Conservation (phyloP, 2,113 vertebrate species). For the Corythaixoides concolor region DNA sequence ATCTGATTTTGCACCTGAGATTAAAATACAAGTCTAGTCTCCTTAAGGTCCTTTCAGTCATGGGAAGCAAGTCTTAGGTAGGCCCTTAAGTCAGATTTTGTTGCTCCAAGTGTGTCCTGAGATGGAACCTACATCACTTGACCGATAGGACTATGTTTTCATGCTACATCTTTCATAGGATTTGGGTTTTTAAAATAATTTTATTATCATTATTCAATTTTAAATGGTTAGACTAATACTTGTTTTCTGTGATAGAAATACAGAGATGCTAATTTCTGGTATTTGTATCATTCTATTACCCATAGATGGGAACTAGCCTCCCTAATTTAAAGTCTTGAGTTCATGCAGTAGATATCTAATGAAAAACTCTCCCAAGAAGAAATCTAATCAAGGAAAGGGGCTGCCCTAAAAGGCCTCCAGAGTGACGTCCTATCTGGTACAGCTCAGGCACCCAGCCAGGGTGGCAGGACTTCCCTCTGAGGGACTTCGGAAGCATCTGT, state of each 20-base stretch:
- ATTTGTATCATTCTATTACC: neutral
- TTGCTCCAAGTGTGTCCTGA: neutral
- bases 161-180: neutral
- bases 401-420: neutral
- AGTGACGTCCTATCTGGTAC: neutral
- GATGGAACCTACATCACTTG: neutral
- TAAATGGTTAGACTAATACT: neutral
- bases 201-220: neutral
- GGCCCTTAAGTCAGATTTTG: neutral
- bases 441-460: neutral
- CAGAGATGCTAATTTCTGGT: neutral
- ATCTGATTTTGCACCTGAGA: neutral
- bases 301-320: neutral
- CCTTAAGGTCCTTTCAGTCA: neutral
- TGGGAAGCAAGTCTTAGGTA: neutral
- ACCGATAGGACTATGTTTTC: neutral
- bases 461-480: neutral
- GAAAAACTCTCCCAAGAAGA: neutral
- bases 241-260: neutral
- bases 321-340: neutral
- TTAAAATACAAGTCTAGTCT: neutral
- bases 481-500: neutral
- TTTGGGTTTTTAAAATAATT: neutral
- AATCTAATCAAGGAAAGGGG: neutral
- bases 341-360: neutral